Percentiles rank a stretch among this genome's conserved stretches.
These are phyloP conservation scores for Protomyctophum bolini DNA, from an alignment of 2,113 vertebrate species.

Conservation along the genomic window DNA sequence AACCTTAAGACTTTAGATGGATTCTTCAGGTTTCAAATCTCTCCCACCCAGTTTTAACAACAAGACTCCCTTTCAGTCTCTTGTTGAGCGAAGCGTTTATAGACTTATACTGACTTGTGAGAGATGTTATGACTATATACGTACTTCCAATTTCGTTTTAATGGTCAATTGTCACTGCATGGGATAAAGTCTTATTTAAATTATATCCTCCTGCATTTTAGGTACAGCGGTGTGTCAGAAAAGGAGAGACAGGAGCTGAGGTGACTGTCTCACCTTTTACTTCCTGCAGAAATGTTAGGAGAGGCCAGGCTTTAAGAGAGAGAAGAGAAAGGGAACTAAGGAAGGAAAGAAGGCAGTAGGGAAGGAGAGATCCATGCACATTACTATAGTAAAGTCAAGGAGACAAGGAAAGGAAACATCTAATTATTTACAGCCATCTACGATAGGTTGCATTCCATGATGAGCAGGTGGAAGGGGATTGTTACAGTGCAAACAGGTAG, in stretches of 20 bases:
- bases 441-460: not conserved
- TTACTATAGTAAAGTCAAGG: conserved; percentile 33
- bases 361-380: conserved; percentile 51
- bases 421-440: conserved; percentile 26
- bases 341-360: conserved; percentile 48
- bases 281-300: conserved; percentile 77
- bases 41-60: too few relatives aligned
- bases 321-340: conserved; percentile 62
- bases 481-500: not conserved
- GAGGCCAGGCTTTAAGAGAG: conserved; percentile 78
- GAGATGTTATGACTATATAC: too few relatives aligned
- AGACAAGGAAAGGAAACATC: conserved; percentile 2
- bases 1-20: too few relatives aligned
- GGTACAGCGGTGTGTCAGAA: not conserved
- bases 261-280: conserved; percentile 77
- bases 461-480: not conserved
- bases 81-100: too few relatives aligned
- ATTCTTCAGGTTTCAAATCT: too few relatives aligned
- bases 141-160: too few relatives aligned
- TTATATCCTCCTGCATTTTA: not conserved
- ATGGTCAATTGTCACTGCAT: too few relatives aligned
- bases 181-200: too few relatives aligned
- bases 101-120: too few relatives aligned
- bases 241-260: conserved; percentile 10
- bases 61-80: too few relatives aligned